These are phyloP conservation scores for Zaprionus africanus DNA, from an alignment of 1,140 invertebrate genomes.

Conservation along the genomic window DNA sequence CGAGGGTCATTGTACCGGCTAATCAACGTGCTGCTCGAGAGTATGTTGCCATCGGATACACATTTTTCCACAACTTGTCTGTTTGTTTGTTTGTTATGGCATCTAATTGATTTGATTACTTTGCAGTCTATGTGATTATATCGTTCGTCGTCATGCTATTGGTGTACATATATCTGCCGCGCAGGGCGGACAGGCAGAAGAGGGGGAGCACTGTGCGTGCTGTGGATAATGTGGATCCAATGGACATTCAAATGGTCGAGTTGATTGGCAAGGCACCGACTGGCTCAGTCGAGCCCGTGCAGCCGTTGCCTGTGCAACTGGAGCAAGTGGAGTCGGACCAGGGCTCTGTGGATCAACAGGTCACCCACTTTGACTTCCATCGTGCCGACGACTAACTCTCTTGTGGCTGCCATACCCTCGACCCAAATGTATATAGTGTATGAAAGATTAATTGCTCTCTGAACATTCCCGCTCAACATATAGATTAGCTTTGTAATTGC, in stretches of 20 bases:
- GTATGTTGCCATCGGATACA: conserved; percentile 17
- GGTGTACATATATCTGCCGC: conserved; percentile 28
- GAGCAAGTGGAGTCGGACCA: not conserved
- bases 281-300: not conserved
- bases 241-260: conserved; percentile 21
- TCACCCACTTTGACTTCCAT: conserved; percentile 36
- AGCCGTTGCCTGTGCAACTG: not conserved
- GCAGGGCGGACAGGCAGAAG: not conserved
- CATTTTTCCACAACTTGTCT: not conserved
- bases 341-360: conserved; percentile 16
- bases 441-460: conserved; percentile 1
- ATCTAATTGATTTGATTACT: conserved; percentile 8
- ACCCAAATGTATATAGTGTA: not conserved
- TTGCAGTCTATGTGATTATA: conserved; percentile 40
- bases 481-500: conserved; percentile 11
- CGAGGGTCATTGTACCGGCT: conserved; percentile 35
- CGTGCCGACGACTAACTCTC: conserved; percentile 4
- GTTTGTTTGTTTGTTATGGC: not conserved
- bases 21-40: conserved; percentile 36
- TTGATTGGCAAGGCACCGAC: conserved; percentile 6
- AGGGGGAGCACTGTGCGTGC: not conserved
- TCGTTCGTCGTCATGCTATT: conserved; percentile 31
- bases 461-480: conserved; percentile 33
- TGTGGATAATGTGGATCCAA: conserved; percentile 10
- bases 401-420: not conserved